These are phyloP conservation scores for Numenius phaeopus DNA, from an alignment of 2,797 vertebrate species.

Conservation along the genomic window DNA sequence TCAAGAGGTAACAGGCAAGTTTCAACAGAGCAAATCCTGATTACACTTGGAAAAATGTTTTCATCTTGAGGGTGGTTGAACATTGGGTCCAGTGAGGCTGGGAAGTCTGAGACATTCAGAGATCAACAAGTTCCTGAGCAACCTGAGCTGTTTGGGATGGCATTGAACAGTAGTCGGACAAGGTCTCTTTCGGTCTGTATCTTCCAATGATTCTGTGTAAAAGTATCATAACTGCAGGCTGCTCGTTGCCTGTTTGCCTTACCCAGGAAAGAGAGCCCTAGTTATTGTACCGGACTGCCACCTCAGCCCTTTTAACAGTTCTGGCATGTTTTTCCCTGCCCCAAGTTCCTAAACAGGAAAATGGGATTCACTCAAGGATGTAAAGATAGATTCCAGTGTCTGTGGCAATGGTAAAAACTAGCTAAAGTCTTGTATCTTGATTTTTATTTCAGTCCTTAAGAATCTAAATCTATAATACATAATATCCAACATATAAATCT, in stretches of 20 bases:
- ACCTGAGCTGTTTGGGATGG: neutral
- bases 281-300: neutral
- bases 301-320: neutral
- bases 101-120: neutral
- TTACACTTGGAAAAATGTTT: constrained; percentile 1
- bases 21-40: constrained; percentile 16
- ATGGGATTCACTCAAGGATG: neutral
- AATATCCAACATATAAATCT: neutral
- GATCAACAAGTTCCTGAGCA: neutral
- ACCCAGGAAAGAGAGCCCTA: neutral
- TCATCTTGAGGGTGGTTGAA: neutral
- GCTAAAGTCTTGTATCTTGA: neutral
- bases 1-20: constrained; percentile 32
- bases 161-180: neutral
- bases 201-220: neutral
- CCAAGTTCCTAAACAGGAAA: neutral
- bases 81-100: neutral
- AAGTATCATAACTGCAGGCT: neutral
- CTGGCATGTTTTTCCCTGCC: neutral
- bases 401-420: neutral
- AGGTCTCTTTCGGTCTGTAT: neutral
- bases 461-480: neutral
- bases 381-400: neutral
- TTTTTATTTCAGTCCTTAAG: neutral
- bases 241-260: neutral